These are phyloP conservation scores for Tridacna gigas DNA, from an alignment of 2,888 invertebrate genomes.

Conservation along the genomic window DNA sequence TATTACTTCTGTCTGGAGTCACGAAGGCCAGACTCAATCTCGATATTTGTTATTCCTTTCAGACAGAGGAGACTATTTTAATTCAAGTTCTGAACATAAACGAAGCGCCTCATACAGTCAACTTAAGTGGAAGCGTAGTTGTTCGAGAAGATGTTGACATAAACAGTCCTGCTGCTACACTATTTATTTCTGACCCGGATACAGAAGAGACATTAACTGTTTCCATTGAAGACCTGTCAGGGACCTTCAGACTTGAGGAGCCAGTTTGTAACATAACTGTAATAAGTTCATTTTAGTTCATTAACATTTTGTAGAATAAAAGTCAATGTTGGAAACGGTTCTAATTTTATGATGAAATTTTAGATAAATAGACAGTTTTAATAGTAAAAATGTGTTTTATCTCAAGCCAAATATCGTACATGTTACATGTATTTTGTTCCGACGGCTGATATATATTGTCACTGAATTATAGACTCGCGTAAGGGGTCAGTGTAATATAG, in stretches of 20 bases:
- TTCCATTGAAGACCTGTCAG: slow-evolving; percentile 30
- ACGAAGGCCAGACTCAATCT: too few relatives aligned
- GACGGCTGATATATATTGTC: too few relatives aligned
- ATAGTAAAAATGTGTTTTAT: too few relatives aligned
- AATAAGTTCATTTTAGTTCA: not conserved
- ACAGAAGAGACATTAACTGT: slow-evolving; percentile 52
- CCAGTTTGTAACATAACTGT: slow-evolving; percentile 48
- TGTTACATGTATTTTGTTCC: too few relatives aligned
- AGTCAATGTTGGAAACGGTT: too few relatives aligned
- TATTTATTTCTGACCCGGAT: slow-evolving; percentile 66
- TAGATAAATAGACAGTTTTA: too few relatives aligned
- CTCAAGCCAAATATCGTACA: too few relatives aligned
- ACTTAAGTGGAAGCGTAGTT: slow-evolving; percentile 23
- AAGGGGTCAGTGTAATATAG: too few relatives aligned
- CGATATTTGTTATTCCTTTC: not conserved
- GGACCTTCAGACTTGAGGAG: slow-evolving; percentile 12
- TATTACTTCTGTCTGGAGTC: too few relatives aligned
- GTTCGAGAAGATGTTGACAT: slow-evolving; percentile 56
- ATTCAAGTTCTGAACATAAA: slow-evolving; percentile 66
- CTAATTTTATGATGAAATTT: too few relatives aligned
- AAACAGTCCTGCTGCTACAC: slow-evolving; percentile 46
- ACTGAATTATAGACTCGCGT: too few relatives aligned
- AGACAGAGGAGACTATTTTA: slow-evolving; percentile 49
- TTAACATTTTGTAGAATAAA: not conserved
- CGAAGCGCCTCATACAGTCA: slow-evolving; percentile 64